Conservation (phyloP, 2,888 invertebrate species). For the Cerastis rubricosa region DNA sequence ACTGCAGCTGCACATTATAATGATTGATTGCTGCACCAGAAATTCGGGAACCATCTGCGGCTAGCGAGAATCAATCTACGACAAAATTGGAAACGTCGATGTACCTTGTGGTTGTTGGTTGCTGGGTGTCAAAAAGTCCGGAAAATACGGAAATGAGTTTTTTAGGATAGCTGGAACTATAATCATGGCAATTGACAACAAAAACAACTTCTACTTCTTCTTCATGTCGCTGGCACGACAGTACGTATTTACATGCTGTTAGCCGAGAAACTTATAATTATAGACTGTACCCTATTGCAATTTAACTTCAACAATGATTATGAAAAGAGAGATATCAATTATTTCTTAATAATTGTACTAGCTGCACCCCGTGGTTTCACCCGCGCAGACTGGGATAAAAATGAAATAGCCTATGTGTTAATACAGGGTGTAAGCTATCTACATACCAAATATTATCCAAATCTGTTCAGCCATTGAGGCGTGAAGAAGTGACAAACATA, state of each 20-base stretch:
- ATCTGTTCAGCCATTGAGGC: too few relatives aligned
- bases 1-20: conserved; percentile 29
- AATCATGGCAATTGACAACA: neutral
- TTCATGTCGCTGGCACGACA: neutral
- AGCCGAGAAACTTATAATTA: neutral
- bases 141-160: neutral
- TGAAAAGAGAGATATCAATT: neutral
- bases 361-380: too few relatives aligned
- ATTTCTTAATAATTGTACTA: neutral
- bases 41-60: conserved; percentile 26
- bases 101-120: neutral
- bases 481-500: too few relatives aligned
- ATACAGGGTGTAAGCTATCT: too few relatives aligned
- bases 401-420: too few relatives aligned
- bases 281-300: too few relatives aligned
- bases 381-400: too few relatives aligned
- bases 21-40: conserved; percentile 45
- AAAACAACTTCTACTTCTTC: neutral
- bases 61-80: neutral
- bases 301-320: neutral
- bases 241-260: neutral
- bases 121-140: neutral
- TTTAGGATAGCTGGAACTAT: neutral
- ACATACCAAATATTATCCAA: too few relatives aligned
- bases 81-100: neutral